These are phyloP conservation scores for Wasmannia auropunctata DNA, from an alignment of 1,140 invertebrate genomes.

Conservation along the genomic window DNA sequence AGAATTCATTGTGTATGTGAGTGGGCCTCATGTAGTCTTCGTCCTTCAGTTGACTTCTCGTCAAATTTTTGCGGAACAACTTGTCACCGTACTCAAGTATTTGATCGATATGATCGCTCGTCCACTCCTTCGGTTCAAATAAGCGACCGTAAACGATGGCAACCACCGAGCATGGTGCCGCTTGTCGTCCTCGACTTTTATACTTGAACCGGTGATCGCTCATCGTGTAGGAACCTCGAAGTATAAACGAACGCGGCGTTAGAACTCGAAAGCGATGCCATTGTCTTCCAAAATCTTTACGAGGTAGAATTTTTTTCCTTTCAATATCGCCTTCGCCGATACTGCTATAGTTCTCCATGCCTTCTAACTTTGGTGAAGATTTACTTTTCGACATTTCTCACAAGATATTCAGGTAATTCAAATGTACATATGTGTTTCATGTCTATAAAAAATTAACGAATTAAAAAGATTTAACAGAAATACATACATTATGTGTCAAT, in stretches of 20 bases:
- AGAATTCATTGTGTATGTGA: slow-evolving; percentile 76
- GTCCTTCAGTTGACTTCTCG: slow-evolving; percentile 60
- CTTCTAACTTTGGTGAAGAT: slow-evolving; percentile 4
- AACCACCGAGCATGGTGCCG: slow-evolving; percentile 69
- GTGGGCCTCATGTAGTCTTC: slow-evolving; percentile 72
- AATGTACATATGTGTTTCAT: background rate
- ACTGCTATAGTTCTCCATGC: background rate
- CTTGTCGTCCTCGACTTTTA: slow-evolving; percentile 77
- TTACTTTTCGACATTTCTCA: background rate
- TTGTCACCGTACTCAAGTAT: slow-evolving; percentile 77
- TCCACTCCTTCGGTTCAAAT: slow-evolving; percentile 76
- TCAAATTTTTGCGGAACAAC: slow-evolving; percentile 72
- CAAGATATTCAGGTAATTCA: background rate
- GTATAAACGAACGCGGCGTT: slow-evolving; percentile 63
- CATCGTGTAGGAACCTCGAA: slow-evolving; percentile 75
- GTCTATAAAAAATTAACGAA: background rate
- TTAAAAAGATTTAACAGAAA: background rate
- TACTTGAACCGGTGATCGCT: slow-evolving; percentile 73
- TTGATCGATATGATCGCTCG: slow-evolving; percentile 66
- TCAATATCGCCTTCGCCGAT: slow-evolving; percentile 50
- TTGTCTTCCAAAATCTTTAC: slow-evolving; percentile 46
- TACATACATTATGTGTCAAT: background rate
- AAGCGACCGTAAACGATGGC: slow-evolving; percentile 74
- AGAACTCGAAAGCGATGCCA: slow-evolving; percentile 76
- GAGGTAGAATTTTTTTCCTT: background rate